phyloP scores from a whole-genome alignment of 2,888 invertebrate genomes.

The Acanthococcus lagerstroemiae region DNA sequence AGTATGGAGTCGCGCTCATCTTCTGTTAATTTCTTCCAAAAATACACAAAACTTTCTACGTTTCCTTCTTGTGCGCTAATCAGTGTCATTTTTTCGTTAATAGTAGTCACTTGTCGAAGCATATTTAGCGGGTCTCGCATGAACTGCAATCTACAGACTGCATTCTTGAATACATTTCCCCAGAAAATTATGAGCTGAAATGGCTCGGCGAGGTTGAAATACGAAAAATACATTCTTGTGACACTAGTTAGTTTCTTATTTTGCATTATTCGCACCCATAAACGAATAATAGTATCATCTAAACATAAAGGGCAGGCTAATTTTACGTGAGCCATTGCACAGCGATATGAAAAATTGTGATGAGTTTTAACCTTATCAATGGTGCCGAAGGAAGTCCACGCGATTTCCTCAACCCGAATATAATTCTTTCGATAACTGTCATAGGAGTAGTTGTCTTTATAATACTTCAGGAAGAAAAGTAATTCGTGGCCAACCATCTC shows the following conservation, averaged over 20 bases:
- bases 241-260: slow-evolving; percentile 6
- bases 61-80: slow-evolving; percentile 9
- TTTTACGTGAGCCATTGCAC: slow-evolving; percentile 4
- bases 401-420: slow-evolving; percentile 15
- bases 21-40: slow-evolving; percentile 3
- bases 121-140: slow-evolving; percentile 1
- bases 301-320: slow-evolving; percentile 7
- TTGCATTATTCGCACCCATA: slow-evolving; percentile 15
- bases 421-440: slow-evolving; percentile 2
- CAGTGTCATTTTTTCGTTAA: slow-evolving; percentile 1
- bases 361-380: slow-evolving; percentile 17
- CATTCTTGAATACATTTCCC: slow-evolving; percentile 9
- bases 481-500: slow-evolving; percentile 18
- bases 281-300: slow-evolving; percentile 12
- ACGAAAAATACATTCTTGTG: slow-evolving; percentile 7
- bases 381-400: slow-evolving; percentile 13
- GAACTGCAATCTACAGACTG: slow-evolving; percentile 4
- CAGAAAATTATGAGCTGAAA: slow-evolving; percentile 12
- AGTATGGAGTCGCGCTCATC: not conserved
- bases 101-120: not conserved
- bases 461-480: slow-evolving; percentile 8
- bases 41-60: slow-evolving; percentile 6
- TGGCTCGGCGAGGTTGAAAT: slow-evolving; percentile 10
- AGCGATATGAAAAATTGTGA: slow-evolving; percentile 15
- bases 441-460: slow-evolving; percentile 6